Evolutionary conservation across 2,797 vertebrate species (phyloP).

Genomic region (Alfaro cultratus): DNA sequence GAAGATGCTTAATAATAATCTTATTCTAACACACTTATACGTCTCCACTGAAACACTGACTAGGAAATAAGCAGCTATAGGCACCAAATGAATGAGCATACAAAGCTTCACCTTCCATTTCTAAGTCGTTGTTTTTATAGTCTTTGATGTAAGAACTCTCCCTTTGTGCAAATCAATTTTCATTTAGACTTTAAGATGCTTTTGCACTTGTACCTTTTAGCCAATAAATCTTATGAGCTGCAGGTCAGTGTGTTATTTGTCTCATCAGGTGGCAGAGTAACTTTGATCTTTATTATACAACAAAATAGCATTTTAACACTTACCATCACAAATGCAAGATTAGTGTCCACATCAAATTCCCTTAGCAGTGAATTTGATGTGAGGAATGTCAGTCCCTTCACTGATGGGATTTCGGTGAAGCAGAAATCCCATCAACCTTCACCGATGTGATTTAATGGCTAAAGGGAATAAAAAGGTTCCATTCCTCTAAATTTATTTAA

Average conservation of each 20-base stretch:
- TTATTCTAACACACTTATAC: background rate
- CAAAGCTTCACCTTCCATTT: background rate
- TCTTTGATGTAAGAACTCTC: background rate
- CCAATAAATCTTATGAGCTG: background rate
- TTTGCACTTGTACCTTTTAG: background rate
- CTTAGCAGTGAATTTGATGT: background rate
- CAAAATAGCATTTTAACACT: background rate
- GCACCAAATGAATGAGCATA: background rate
- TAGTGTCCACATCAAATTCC: background rate
- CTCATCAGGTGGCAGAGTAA: background rate
- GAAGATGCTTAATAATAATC: no score
- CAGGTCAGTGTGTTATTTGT: background rate
- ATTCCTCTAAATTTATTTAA: background rate
- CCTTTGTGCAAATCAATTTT: background rate
- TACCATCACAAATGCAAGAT: background rate
- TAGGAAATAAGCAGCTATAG: background rate
- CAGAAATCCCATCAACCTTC: constrained; percentile 1
- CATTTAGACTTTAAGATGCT: background rate
- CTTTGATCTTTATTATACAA: background rate
- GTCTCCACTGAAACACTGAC: background rate
- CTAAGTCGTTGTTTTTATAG: background rate
- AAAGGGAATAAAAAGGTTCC: background rate
- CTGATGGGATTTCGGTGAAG: background rate
- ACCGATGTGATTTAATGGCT: constrained; percentile 7
- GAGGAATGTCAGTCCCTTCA: no score